Evolutionary conservation across 1,140 invertebrate species (phyloP).

Genomic region (Drosophila truncata): DNA sequence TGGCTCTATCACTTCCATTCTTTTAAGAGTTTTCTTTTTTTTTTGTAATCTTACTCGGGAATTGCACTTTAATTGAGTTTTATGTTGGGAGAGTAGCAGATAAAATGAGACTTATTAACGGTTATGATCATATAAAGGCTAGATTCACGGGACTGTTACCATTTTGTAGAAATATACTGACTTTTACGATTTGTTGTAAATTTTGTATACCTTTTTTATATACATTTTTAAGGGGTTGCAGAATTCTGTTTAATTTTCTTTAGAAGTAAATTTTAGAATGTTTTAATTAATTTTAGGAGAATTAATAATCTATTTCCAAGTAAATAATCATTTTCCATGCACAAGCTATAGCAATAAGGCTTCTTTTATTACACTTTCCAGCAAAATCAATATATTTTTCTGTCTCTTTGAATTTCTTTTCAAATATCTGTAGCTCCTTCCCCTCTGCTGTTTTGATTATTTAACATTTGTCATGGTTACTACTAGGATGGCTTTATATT

Average conservation of each 20-base stretch:
- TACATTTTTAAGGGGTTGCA: not conserved
- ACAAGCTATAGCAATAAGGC: not conserved
- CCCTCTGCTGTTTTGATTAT: constrained; percentile 54
- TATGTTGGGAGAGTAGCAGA: constrained; percentile 29
- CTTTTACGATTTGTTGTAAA: not conserved
- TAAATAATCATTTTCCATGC: not conserved
- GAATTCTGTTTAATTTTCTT: not conserved
- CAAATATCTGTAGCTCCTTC: not conserved
- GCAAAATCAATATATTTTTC: not conserved
- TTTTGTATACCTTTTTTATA: not conserved
- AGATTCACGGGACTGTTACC: constrained; percentile 1
- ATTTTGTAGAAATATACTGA: constrained; percentile 13
- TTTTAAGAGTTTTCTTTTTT: constrained; percentile 11
- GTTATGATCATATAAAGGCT: constrained; percentile 15
- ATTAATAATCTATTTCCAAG: no score
- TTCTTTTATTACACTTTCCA: not conserved
- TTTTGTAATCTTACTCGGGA: not conserved
- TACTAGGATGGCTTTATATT: constrained; percentile 6
- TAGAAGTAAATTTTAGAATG: not conserved
- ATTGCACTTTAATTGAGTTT: constrained; percentile 66
- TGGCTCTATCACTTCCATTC: constrained; percentile 56
- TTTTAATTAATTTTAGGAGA: no score
- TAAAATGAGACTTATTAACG: constrained; percentile 17
- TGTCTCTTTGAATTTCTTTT: constrained; percentile 1
- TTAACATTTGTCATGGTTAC: constrained; percentile 67